Percentiles rank a stretch among this genome's conserved stretches.
Evolutionary conservation across 2,888 invertebrate species (phyloP).

Genomic region (Apantesis nais): DNA sequence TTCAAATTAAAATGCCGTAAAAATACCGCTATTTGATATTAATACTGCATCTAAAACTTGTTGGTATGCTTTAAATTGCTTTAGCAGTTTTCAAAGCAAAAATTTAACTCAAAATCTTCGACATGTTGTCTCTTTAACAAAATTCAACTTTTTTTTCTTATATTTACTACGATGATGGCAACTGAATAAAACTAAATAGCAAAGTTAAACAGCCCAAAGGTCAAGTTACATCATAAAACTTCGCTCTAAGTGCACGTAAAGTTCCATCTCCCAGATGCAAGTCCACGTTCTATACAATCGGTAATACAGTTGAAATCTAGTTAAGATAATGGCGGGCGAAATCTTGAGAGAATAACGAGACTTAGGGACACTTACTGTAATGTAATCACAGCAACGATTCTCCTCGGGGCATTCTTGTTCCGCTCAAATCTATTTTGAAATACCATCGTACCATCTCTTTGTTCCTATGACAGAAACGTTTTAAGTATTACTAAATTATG

Average conservation of each 20-base stretch:
- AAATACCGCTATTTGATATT: background rate
- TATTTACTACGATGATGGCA: background rate
- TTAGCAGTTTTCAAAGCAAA: slow-evolving; percentile 5
- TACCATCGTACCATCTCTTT: slow-evolving; percentile 10
- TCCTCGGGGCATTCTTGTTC: background rate
- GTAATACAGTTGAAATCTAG: slow-evolving; percentile 27
- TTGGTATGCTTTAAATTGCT: slow-evolving; percentile 1
- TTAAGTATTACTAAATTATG: background rate
- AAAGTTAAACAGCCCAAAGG: background rate
- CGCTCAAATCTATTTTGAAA: slow-evolving; percentile 39
- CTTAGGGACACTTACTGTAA: slow-evolving; percentile 42
- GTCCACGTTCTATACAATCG: background rate
- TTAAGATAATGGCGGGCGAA: slow-evolving; percentile 37
- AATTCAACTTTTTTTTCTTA: background rate
- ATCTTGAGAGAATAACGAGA: slow-evolving; percentile 40
- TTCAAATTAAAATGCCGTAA: background rate
- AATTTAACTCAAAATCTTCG: background rate
- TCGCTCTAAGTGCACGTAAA: background rate
- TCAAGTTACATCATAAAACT: background rate
- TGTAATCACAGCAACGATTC: slow-evolving; percentile 40
- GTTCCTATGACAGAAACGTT: background rate
- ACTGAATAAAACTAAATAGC: background rate
- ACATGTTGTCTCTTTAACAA: background rate
- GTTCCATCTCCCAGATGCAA: background rate
- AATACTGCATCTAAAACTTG: slow-evolving; percentile 1